These are phyloP conservation scores for Procambarus virginalis DNA, from an alignment of 1,140 invertebrate genomes.

Conservation along the genomic window DNA sequence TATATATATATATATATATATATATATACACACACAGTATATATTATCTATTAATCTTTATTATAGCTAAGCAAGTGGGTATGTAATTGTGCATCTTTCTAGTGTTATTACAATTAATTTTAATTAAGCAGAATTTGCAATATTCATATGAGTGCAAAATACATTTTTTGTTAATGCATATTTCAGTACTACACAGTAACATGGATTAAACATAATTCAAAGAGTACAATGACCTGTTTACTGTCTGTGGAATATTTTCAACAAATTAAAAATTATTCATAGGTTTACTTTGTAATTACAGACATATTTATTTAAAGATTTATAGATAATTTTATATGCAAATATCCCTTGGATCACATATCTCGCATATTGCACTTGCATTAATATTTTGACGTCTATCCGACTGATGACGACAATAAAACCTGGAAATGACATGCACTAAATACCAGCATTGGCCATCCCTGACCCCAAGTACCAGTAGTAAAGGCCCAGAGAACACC, in stretches of 20 bases:
- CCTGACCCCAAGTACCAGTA: not conserved
- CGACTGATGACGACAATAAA: not conserved
- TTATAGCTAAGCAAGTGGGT: constrained; percentile 25
- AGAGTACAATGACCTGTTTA: not conserved
- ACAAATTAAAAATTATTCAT: constrained; percentile 41
- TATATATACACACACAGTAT: too few relatives aligned
- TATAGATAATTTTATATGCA: not conserved
- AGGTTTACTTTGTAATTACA: constrained; percentile 13
- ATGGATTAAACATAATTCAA: not conserved
- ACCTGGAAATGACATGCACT: not conserved
- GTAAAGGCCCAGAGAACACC: not conserved
- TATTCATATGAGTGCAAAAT: constrained; percentile 32
- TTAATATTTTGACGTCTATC: not conserved
- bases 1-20: too few relatives aligned
- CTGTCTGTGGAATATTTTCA: constrained; percentile 5
- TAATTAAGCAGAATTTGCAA: constrained; percentile 21
- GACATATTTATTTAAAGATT: constrained; percentile 1
- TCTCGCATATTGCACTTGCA: constrained; percentile 28
- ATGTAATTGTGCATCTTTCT: constrained; percentile 44
- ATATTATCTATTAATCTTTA: too few relatives aligned
- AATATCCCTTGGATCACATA: constrained; percentile 1
- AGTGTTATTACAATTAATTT: constrained; percentile 13
- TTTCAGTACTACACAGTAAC: constrained; percentile 38
- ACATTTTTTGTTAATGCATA: constrained; percentile 11
- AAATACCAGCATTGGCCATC: not conserved